Evolutionary conservation across 1,140 invertebrate genomes (phyloP).

Genomic region (Conopomorpha cramerella): DNA sequence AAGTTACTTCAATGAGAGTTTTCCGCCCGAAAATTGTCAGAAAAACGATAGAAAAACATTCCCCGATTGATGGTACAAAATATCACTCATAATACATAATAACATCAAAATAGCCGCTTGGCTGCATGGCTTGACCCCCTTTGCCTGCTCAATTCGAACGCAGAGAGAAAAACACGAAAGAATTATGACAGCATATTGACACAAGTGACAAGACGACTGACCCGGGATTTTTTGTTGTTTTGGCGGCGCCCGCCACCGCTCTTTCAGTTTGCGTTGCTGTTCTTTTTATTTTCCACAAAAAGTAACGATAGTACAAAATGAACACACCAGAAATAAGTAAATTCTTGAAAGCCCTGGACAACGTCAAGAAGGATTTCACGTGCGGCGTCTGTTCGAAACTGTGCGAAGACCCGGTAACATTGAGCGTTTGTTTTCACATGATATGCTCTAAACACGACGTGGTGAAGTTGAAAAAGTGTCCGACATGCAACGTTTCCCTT

Average conservation of each 20-base stretch:
- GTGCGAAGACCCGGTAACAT: conserved; percentile 29
- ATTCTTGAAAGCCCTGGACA: conserved; percentile 32
- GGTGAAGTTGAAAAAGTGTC: conserved; percentile 24
- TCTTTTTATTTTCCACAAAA: neutral
- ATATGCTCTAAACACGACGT: conserved; percentile 36
- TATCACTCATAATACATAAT: too few species aligned
- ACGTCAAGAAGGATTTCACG: conserved; percentile 30
- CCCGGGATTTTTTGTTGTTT: conserved; percentile 8
- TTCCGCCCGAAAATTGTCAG: too few species aligned
- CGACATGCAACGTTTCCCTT: conserved; percentile 24
- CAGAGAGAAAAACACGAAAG: too few species aligned
- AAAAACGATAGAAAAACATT: too few species aligned
- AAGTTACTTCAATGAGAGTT: too few species aligned
- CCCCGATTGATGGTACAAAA: too few species aligned
- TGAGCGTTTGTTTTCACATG: conserved; percentile 42
- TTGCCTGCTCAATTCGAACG: too few species aligned
- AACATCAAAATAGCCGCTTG: too few species aligned
- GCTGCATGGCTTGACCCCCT: too few species aligned
- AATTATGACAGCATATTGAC: conserved; percentile 14
- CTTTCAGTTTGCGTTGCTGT: neutral
- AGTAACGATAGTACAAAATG: conserved; percentile 11
- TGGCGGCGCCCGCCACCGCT: conserved; percentile 4
- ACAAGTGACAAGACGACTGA: conserved; percentile 20
- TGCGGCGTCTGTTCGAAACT: conserved; percentile 35
- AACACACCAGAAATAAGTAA: conserved; percentile 14